Conservation (phyloP, 2,113 vertebrate genomes). For the Semnopithecus entellus region DNA sequence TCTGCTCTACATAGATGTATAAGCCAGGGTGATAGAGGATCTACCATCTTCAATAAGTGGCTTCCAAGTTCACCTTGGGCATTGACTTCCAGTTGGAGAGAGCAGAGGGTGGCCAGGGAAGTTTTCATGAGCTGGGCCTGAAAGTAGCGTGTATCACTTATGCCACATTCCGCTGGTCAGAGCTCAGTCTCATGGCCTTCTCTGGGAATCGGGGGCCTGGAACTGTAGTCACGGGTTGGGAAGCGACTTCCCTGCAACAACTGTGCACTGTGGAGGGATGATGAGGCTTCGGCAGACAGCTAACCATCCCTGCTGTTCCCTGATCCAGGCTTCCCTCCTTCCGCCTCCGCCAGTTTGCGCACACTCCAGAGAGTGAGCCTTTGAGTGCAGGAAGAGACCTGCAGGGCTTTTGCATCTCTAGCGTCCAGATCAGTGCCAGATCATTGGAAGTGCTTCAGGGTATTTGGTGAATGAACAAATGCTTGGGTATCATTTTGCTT, state of each 20-base stretch:
- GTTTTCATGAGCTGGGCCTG: not conserved
- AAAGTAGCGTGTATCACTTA: not conserved
- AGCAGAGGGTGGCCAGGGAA: not conserved
- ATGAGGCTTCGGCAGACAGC: not conserved
- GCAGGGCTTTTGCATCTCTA: not conserved
- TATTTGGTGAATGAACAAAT: not conserved
- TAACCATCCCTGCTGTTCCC: too few species aligned
- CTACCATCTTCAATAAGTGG: not conserved
- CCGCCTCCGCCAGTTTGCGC: not conserved
- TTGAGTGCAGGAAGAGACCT: not conserved
- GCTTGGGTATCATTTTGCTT: not conserved
- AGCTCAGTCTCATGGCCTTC: not conserved
- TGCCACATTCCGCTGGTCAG: not conserved
- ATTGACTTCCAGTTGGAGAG: not conserved
- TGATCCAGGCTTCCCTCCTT: not conserved
- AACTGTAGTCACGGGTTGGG: not conserved
- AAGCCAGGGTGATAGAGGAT: not conserved
- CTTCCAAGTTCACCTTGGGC: not conserved
- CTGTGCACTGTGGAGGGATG: not conserved
- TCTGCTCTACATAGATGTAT: not conserved
- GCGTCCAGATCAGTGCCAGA: not conserved
- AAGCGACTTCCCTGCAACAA: not conserved
- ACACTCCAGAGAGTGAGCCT: not conserved
- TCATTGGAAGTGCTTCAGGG: not conserved
- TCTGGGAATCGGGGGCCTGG: not conserved